These are phyloP conservation scores for Parazoanthus darwini DNA, from an alignment of 92 coral and sea anemone species.

Conservation along the genomic window DNA sequence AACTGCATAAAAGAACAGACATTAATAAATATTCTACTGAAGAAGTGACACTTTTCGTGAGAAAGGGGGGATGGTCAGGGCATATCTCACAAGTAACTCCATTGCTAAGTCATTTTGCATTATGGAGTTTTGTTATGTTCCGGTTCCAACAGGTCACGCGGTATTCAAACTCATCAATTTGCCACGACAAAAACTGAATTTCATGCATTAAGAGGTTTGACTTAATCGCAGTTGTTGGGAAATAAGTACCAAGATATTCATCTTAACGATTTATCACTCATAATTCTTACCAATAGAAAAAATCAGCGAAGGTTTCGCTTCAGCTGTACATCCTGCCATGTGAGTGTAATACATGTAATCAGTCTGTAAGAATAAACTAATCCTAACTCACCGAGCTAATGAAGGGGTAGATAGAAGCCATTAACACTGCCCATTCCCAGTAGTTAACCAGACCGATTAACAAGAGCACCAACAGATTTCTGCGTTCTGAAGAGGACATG, in stretches of 20 bases:
- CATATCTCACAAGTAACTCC: too few species aligned
- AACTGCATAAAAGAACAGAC: too few species aligned
- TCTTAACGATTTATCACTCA: not conserved
- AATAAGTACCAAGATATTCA: not conserved
- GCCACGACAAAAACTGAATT: not conserved
- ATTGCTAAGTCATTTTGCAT: too few species aligned
- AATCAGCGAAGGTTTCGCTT: not conserved
- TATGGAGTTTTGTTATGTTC: too few species aligned
- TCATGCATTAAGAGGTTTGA: too few species aligned
- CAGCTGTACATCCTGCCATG: not conserved
- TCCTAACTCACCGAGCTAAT: conserved; percentile 10
- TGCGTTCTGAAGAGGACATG: conserved; percentile 11
- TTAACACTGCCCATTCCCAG: conserved; percentile 39
- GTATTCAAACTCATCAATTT: not conserved
- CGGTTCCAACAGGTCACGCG: not conserved
- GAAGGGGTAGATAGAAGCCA: conserved; percentile 32
- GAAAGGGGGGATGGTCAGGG: too few species aligned
- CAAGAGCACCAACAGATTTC: conserved; percentile 20
- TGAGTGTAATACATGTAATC: not conserved
- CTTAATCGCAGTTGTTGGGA: not conserved
- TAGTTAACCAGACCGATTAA: conserved; percentile 16
- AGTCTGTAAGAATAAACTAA: not conserved
- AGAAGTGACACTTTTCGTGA: too few species aligned
- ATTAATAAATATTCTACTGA: too few species aligned
- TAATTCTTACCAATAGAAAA: too few species aligned